Evolutionary conservation across 2,888 invertebrate genomes (phyloP), one percentile per base, ranked within the genome.

Genomic region (Microdon myrmicae): DNA sequence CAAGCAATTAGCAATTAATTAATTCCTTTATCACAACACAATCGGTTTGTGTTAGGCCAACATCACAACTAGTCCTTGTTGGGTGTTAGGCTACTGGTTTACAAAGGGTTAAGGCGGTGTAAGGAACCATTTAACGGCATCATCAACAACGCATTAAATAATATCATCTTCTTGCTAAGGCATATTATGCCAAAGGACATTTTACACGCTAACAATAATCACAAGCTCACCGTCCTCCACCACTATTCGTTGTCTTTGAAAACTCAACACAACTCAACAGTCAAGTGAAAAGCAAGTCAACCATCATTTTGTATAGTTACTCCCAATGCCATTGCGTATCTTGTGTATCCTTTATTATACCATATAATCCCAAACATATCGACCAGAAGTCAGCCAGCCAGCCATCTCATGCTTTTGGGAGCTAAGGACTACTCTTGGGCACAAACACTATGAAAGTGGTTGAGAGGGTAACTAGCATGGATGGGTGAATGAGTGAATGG

Each of bases 361-460:
- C 54, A 45, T 54, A 45, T 54, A 54, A 54, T 45, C 44, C 54
- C 45, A 38, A 53, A 54, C 45, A 54, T 45, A 54, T 54, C 54
- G 45, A 28, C 45, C 54, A 38, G 54, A 32, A 54, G n/a, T n/a
- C n/a, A n/a, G n/a, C n/a, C n/a, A n/a, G n/a, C n/a, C n/a, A n/a
- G 44, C 44, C 44, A 54, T 53, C 35, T 53, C 43, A 39, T 25
- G 19, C 23, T 44, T n/a, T 10, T n/a, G n/a, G 35, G 17, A 20
- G 51, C 26, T 26, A 25, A 32, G 5, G 9, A n/a, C n/a, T n/a
- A n/a, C n/a, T n/a, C n/a, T n/a, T n/a, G n/a, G 45, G 29, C 23
- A 35, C 13, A 28, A 43, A 17, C 20, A 20, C 25, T 25, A 32
- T 13, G 31, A 54, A 45, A 20, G 28, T 20, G 38, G 54, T 22